A percentile compares a stretch with the other conserved stretches of the same genome.
These are phyloP conservation scores for Iphiclides podalirius DNA, from an alignment of 2,888 invertebrate genomes.

Conservation along the genomic window DNA sequence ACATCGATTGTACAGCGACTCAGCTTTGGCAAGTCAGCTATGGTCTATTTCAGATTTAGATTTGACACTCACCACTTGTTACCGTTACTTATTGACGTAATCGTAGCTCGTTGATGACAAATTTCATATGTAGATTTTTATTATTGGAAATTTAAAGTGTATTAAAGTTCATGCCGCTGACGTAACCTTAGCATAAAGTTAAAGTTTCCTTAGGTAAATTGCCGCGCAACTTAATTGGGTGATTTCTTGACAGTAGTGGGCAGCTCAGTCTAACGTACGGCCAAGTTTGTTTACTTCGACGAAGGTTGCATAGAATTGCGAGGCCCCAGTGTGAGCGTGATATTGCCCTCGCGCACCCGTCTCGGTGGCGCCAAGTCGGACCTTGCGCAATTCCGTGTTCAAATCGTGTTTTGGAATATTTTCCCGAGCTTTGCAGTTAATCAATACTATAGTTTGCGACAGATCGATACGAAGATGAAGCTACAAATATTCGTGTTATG, in stretches of 20 bases:
- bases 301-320: conserved; percentile 78
- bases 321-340: conserved; percentile 74
- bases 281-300: conserved; percentile 73
- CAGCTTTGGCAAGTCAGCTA: conserved; percentile 12
- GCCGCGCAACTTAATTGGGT: conserved; percentile 28
- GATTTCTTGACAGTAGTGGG: conserved; percentile 12
- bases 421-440: conserved; percentile 52
- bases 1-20: conserved; percentile 21
- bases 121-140: no score
- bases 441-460: conserved; percentile 38
- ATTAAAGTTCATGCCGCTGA: no score
- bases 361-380: conserved; percentile 70
- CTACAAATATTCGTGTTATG: conserved; percentile 61
- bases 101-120: neutral
- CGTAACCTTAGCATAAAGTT: no score
- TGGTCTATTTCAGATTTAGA: conserved; percentile 19
- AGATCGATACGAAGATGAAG: conserved; percentile 57
- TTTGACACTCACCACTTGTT: conserved; percentile 11
- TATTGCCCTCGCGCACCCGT: conserved; percentile 77
- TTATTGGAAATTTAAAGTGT: no score
- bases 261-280: conserved; percentile 51
- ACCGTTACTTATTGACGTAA: conserved; percentile 5
- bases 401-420: conserved; percentile 52
- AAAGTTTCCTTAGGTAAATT: neutral
- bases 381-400: conserved; percentile 66